Conservation (phyloP, 2,888 invertebrate species). For the Trichopria drosophilae region DNA sequence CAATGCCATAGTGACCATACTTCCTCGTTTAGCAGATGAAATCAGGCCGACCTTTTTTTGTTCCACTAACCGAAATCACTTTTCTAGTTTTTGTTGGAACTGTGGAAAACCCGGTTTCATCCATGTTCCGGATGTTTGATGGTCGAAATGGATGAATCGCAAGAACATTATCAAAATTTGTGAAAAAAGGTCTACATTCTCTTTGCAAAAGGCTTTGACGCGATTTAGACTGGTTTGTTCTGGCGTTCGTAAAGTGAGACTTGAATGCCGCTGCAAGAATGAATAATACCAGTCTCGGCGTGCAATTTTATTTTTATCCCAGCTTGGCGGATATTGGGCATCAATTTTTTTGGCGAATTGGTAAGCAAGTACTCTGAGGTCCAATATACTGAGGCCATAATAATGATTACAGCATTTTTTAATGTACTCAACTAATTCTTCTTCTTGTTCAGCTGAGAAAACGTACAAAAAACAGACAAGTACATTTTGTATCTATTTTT, state of each 20-base stretch:
- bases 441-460: slow-evolving; percentile 2
- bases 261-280: slow-evolving; percentile 14
- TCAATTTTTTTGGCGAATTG: too few species aligned
- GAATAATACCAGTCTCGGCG: slow-evolving; percentile 32
- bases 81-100: slow-evolving; percentile 24
- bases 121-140: too few species aligned
- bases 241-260: slow-evolving; percentile 12
- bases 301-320: slow-evolving; percentile 30
- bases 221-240: background rate
- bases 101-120: too few species aligned
- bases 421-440: background rate
- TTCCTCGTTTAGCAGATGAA: too few species aligned
- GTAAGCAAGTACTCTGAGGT: slow-evolving; percentile 33
- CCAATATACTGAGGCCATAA: slow-evolving; percentile 33
- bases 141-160: too few species aligned
- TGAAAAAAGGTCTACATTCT: slow-evolving; percentile 30
- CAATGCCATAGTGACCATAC: slow-evolving; percentile 32
- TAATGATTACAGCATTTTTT: too few species aligned
- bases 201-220: too few species aligned
- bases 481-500: too few species aligned
- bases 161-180: slow-evolving; percentile 1
- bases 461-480: too few species aligned
- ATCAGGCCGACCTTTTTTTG: too few species aligned
- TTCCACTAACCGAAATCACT: slow-evolving; percentile 26
- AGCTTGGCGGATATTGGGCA: slow-evolving; percentile 18